phyloP scores from a whole-genome alignment of 2,888 invertebrate genomes.

The Amorpha juglandis region DNA sequence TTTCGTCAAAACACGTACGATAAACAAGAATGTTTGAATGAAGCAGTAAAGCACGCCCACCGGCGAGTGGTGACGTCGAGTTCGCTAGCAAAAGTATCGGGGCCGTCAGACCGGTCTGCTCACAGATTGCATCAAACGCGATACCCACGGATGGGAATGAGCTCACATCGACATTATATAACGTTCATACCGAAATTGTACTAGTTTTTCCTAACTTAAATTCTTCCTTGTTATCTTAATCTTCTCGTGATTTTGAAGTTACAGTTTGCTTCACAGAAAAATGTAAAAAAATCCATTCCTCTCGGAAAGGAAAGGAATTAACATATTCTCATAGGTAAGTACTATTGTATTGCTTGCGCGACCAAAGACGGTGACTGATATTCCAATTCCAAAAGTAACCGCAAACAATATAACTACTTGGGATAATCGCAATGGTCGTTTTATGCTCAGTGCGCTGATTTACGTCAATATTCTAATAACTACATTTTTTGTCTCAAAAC shows the following conservation, averaged over 20 bases:
- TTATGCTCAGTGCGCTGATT: not conserved
- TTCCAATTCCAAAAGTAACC: not conserved
- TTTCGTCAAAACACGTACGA: slow-evolving; percentile 20
- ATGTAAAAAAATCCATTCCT: not conserved
- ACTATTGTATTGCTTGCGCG: not conserved
- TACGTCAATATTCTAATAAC: not conserved
- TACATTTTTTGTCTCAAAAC: not conserved
- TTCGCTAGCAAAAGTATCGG: slow-evolving; percentile 58
- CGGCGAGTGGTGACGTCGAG: slow-evolving; percentile 51
- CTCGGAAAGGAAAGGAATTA: too few relatives aligned
- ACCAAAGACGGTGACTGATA: not conserved
- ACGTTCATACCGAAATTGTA: slow-evolving; percentile 43
- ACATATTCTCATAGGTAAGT: too few relatives aligned
- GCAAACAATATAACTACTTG: not conserved
- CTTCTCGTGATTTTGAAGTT: not conserved
- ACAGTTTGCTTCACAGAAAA: slow-evolving; percentile 8
- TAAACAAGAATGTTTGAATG: slow-evolving; percentile 31
- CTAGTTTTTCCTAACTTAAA: slow-evolving; percentile 15
- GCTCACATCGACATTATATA: slow-evolving; percentile 57
- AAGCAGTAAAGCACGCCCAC: slow-evolving; percentile 52
- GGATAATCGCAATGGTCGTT: not conserved
- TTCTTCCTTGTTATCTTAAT: slow-evolving; percentile 11
- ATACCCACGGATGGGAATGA: slow-evolving; percentile 58
- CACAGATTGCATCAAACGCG: slow-evolving; percentile 69
- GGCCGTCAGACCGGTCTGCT: slow-evolving; percentile 69